Conservation (phyloP, 64 coral and sea anemone species). For the Actinia equina region DNA sequence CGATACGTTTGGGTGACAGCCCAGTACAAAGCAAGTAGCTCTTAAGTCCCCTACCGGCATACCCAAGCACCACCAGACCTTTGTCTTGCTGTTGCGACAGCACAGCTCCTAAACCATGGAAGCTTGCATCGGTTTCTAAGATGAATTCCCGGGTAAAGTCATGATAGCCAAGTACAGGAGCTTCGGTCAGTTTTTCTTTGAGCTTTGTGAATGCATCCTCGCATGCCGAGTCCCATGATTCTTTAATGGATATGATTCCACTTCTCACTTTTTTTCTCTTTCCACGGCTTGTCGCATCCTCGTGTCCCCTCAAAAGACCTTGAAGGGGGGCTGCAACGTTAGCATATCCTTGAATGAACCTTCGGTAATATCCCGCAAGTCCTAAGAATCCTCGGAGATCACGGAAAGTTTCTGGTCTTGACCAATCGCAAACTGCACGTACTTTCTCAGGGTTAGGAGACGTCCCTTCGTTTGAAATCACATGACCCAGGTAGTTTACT, state of each 20-base stretch:
- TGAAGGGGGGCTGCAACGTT: neutral
- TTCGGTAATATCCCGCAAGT: neutral
- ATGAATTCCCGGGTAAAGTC: constrained; percentile 46
- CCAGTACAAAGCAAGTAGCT: constrained; percentile 45
- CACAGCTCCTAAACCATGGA: constrained; percentile 44
- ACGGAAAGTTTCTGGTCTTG: constrained; percentile 27
- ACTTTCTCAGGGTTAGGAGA: constrained; percentile 42
- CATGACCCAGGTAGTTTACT: constrained; percentile 34
- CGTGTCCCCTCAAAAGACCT: neutral
- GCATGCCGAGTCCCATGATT: constrained; percentile 23
- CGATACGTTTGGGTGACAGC: constrained; percentile 36
- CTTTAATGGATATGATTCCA: neutral
- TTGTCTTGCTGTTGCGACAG: constrained; percentile 43
- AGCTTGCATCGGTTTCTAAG: constrained; percentile 40
- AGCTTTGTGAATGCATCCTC: constrained; percentile 24
- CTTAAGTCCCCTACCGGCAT: constrained; percentile 39
- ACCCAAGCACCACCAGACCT: constrained; percentile 42
- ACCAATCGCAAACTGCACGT: constrained; percentile 21
- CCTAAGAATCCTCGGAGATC: constrained; percentile 34
- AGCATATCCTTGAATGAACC: neutral
- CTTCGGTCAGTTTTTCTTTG: constrained; percentile 37
- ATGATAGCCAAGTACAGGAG: constrained; percentile 53
- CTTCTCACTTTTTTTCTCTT: neutral
- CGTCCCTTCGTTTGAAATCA: constrained; percentile 13
- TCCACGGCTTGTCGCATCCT: neutral